Evolutionary conservation across 2,888 invertebrate genomes (phyloP).

Genomic region (Cheilosia soror): DNA sequence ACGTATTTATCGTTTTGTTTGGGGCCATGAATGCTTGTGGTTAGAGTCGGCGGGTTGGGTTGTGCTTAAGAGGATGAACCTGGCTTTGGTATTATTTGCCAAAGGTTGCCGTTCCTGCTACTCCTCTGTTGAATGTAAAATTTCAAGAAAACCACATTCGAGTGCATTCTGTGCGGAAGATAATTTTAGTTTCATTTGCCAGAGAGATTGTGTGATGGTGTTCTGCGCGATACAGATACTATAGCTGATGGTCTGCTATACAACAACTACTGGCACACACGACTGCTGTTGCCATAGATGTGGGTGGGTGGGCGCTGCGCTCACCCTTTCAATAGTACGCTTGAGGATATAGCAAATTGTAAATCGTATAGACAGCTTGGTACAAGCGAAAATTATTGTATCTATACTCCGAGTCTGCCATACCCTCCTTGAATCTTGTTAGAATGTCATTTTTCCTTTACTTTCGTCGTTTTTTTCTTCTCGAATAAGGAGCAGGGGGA

Average conservation of each 20-base stretch:
- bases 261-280: conserved; percentile 9
- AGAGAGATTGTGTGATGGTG: conserved; percentile 39
- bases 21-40: conserved; percentile 26
- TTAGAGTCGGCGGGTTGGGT: neutral
- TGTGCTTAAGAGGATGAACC: conserved; percentile 59
- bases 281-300: conserved; percentile 32
- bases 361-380: conserved; percentile 56
- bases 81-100: conserved; percentile 61
- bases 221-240: conserved; percentile 7
- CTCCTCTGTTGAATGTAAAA: conserved; percentile 57
- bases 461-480: neutral
- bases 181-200: conserved; percentile 72
- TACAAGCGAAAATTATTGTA: conserved; percentile 63
- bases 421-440: conserved; percentile 29
- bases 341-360: conserved; percentile 44
- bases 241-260: neutral
- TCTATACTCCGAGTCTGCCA: neutral
- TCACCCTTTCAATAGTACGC: neutral
- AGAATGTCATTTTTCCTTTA: conserved; percentile 34
- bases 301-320: neutral
- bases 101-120: conserved; percentile 10
- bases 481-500: conserved; percentile 10
- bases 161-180: conserved; percentile 68
- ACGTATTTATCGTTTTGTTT: conserved; percentile 67
- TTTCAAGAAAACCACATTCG: conserved; percentile 68